These are phyloP conservation scores for Oligia strigilis DNA, from an alignment of 2,888 invertebrate species.

Conservation along the genomic window DNA sequence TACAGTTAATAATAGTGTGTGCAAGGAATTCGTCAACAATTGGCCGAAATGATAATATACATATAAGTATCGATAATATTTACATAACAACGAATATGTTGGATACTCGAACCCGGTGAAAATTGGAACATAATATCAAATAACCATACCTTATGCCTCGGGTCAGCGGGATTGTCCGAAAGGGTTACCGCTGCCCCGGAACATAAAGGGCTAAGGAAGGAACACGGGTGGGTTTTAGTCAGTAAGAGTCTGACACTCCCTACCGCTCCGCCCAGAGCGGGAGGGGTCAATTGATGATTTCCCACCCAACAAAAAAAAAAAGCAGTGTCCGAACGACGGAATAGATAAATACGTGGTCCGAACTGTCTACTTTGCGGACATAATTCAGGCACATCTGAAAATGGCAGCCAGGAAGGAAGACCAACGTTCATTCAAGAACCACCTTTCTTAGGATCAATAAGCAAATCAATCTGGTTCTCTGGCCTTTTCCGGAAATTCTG, in stretches of 20 bases:
- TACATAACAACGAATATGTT: constrained; percentile 56
- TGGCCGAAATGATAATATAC: constrained; percentile 30
- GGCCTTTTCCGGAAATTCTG: not conserved
- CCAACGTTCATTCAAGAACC: not conserved
- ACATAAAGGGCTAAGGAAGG: too few species aligned
- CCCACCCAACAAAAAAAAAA: too few species aligned
- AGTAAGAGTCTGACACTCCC: too few species aligned
- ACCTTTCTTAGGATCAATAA: not conserved
- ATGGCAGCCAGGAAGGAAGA: not conserved
- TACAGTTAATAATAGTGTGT: constrained; percentile 11
- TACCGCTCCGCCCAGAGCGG: too few species aligned
- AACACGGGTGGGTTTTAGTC: too few species aligned
- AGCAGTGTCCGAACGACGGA: too few species aligned
- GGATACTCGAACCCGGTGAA: constrained; percentile 25
- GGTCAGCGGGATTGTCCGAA: too few species aligned
- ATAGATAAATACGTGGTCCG: too few species aligned
- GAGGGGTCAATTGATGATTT: too few species aligned
- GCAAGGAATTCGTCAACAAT: constrained; percentile 60
- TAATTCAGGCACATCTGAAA: not conserved
- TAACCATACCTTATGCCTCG: not conserved
- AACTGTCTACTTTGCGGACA: too few species aligned
- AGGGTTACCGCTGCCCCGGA: too few species aligned
- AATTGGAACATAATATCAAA: constrained; percentile 1
- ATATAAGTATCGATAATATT: constrained; percentile 50
- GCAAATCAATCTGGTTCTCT: not conserved